These are phyloP conservation scores for Crocallis elinguaria DNA, from an alignment of 2,888 invertebrate species.

Conservation along the genomic window DNA sequence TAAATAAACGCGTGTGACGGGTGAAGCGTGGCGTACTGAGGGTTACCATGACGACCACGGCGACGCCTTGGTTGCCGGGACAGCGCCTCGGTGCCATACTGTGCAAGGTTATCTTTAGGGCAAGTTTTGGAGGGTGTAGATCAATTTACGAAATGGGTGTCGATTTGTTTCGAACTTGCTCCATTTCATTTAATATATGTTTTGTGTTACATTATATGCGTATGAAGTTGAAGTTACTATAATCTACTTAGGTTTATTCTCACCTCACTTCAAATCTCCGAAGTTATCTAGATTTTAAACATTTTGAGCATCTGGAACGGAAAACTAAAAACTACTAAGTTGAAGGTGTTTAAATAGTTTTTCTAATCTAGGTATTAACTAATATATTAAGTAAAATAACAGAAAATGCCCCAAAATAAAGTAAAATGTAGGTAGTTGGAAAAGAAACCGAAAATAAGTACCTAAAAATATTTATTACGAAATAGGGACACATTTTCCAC, in stretches of 20 bases:
- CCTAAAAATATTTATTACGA: slow-evolving; percentile 22
- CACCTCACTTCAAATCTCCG: too few relatives aligned
- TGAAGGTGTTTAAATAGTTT: too few relatives aligned
- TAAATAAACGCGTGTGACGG: slow-evolving; percentile 64
- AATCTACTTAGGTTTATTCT: too few relatives aligned
- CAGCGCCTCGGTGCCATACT: slow-evolving; percentile 51
- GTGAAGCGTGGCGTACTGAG: slow-evolving; percentile 45
- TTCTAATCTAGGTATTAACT: too few relatives aligned
- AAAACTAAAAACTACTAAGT: too few relatives aligned
- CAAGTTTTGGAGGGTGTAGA: slow-evolving; percentile 47
- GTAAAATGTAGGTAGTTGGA: not conserved
- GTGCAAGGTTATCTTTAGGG: slow-evolving; percentile 52
- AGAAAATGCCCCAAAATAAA: not conserved
- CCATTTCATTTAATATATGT: too few relatives aligned
- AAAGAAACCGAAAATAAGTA: not conserved
- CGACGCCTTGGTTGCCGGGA: slow-evolving; percentile 61
- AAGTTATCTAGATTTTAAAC: too few relatives aligned
- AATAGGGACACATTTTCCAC: slow-evolving; percentile 54
- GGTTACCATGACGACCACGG: slow-evolving; percentile 63
- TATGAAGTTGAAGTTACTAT: too few relatives aligned
- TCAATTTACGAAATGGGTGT: slow-evolving; percentile 47
- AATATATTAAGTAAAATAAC: too few relatives aligned
- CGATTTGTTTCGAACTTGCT: slow-evolving; percentile 38
- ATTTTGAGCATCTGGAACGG: too few relatives aligned
- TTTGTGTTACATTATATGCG: too few relatives aligned